Base-by-base conservation (phyloP, 2,113 vertebrate genomes). In the Peucedramus taeniatus region DNA sequence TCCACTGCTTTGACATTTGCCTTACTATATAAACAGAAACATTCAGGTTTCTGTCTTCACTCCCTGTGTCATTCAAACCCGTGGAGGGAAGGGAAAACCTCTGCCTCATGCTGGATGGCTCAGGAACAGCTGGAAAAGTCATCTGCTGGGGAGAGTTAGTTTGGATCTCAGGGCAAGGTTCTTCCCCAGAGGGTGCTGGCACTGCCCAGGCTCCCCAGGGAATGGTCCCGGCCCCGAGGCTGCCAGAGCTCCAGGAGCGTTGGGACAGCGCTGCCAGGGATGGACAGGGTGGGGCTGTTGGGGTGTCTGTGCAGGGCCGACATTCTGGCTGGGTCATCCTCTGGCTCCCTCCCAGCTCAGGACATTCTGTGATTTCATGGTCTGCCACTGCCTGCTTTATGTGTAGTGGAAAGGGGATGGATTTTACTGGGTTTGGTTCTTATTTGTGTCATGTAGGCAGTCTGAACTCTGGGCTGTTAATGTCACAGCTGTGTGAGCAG, bases 141-240 rank as follows among this genome's bases (percentile, higher is more conserved):
- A 44, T 35, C 76, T 40, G 27, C 26, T 81, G 33, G 56, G n/a
- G 8, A 35, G 22, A 8, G 0, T 49, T 0, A 64, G 23, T 0
- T 0, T n/a, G 35, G n/a, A 2, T 0, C 1, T n/a, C n/a, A 68
- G 45, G 10, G 7, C 0, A 74, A 60, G 23, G 15, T 2, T 6
- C 15, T 65, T 20, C 11, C 31, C 33, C 60, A 60, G 16, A 28
- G 28, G 64, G 28, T 68, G 60, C 45, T 60, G 74, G 61, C 87
- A 59, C 27, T 81, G 86, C 16, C 27, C 86, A 63, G 84, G 64
- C 54, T 70, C 23, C 74, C 64, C 84, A 74, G 68, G 68, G 51
- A 51, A 66, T 59, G 61, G 61, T 2, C 61, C 7, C 44, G 0
- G 50, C 51, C 87, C 86, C 9, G n/a, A 68, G 69, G 69, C 45